Base-by-base conservation (phyloP, 2,888 invertebrate species). In the Caenorhabditis sulstoni region DNA sequence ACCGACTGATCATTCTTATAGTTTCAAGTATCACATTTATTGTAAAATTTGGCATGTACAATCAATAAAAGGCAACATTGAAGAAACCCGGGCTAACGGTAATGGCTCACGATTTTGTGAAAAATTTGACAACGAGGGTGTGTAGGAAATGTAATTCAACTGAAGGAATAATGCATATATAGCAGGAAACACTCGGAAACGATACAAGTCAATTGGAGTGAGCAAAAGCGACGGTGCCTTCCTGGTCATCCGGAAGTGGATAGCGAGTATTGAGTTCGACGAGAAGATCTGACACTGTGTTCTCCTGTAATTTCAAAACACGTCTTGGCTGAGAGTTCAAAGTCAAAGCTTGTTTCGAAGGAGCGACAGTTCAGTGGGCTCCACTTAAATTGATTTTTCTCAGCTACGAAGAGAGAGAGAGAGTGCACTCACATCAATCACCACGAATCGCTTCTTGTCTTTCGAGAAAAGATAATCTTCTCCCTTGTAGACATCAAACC, bases 401-500 rank as follows among this genome's bases (percentile, higher is more conserved):
- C n/a, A n/a, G n/a, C n/a, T n/a, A n/a, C n/a, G n/a, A n/a, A n/a
- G n/a, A n/a, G n/a, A n/a, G n/a, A n/a, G n/a, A n/a, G n/a, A n/a
- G 14, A 11, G 94, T 37, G 93, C 94, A 4, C 93, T 92, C 91
- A 96, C 96, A 89, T 95, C 95, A 74, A 97, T 94, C 83, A 94
- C 93, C 16, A 96, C 92, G 91, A 96, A 97, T 74, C 93, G 92
- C 91, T 96, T 96, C 50, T 94, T 93, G 35, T 94, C 94, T 85
- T 96, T 93, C 90, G 96, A 96, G 90, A 97, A 97, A 91, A 95
- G 95, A 91, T 95, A 96, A 87, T 97, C 95, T 91, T 97, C 96
- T 0, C 96, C 97, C 0, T 95, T 95, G 90, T 96, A 96, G 90
- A 97, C 95, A 91, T 97, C 97, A 90, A 97, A 97, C 97, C 97